Evolutionary conservation across 2,797 vertebrate species (phyloP), one percentile per base, ranked within the genome.

Genomic region (Schizopygopsis pylzovi): DNA sequence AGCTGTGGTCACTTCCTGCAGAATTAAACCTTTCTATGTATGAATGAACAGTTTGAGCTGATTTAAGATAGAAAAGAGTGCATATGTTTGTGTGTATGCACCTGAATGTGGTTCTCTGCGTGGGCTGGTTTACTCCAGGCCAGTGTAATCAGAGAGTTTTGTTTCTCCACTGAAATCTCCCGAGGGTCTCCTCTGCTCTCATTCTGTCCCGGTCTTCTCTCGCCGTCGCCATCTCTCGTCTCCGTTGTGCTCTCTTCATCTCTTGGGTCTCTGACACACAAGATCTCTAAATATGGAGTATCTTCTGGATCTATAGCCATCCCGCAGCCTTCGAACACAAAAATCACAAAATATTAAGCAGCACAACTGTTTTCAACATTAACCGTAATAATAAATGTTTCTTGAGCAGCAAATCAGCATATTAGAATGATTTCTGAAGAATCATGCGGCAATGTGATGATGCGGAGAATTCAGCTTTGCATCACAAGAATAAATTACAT

Each of bases 231-330:
- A 1, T 47, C 54, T 8, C 28, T 70, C 41, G 2, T 20, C 16
- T 85, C 59, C 59, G 41, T 56, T 9, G 15, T 81, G 76, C 67
- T 67, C 5, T 39, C 18, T 63, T 56, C 88, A 8, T 83, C 81
- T 25, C 49, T 86, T n/a, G 79, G 78, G 11, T 80, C 77, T 81
- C 67, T 82, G 1, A 61, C 61, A 67, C 93, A 92, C 43, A 94
- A 70, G 83, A 96, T 92, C 92, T 96, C 95, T 90, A 96, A 88
- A 91, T 95, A 96, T 78, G 95, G 96, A 45, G 94, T 90, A 20
- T 95, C 94, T 68, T 95, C 95, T 80, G 85, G 79, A 47, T 82
- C 65, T 18, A 93, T 87, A 63, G 89, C 78, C 1, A 80, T 90
- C 49, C 93, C 94, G 87, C 93, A 95, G 67, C 89, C 95, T 95